Evolutionary conservation across 2,113 vertebrate species (phyloP).

Genomic region (Platichthys flesus): DNA sequence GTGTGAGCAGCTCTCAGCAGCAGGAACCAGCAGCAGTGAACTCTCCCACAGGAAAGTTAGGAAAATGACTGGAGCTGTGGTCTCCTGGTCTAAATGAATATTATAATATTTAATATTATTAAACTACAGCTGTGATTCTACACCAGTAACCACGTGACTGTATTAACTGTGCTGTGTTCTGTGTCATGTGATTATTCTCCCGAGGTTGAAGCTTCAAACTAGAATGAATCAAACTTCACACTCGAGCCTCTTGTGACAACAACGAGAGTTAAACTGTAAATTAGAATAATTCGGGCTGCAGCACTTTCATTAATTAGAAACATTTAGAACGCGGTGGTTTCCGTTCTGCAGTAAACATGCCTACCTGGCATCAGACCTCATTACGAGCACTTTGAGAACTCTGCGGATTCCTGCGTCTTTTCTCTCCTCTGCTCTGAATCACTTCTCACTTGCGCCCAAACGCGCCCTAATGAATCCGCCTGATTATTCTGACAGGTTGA

Average conservation of each 20-base stretch:
- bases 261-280: neutral
- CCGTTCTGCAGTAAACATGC: neutral
- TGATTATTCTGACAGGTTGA: constrained; percentile 24
- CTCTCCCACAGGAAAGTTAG: constrained; percentile 37
- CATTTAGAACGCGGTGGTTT: neutral
- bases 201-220: neutral
- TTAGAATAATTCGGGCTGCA: neutral
- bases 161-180: neutral
- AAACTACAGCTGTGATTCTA: neutral
- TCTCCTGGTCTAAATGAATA: neutral
- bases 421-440: neutral
- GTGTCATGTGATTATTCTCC: constrained; percentile 4
- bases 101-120: neutral
- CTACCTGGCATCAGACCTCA: neutral
- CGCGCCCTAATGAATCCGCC: constrained; percentile 20
- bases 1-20: constrained; percentile 47
- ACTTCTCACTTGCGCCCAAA: constrained; percentile 6
- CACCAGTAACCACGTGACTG: neutral
- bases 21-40: constrained; percentile 39
- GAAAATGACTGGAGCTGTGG: neutral
- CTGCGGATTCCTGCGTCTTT: neutral
- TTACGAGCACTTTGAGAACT: constrained; percentile 23
- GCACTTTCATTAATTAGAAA: neutral
- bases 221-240: neutral
- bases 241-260: neutral